A percentile compares a stretch with the other conserved stretches of the same genome.
Evolutionary conservation across 1,140 invertebrate species (phyloP).

Genomic region (Lordiphosa mommai): DNA sequence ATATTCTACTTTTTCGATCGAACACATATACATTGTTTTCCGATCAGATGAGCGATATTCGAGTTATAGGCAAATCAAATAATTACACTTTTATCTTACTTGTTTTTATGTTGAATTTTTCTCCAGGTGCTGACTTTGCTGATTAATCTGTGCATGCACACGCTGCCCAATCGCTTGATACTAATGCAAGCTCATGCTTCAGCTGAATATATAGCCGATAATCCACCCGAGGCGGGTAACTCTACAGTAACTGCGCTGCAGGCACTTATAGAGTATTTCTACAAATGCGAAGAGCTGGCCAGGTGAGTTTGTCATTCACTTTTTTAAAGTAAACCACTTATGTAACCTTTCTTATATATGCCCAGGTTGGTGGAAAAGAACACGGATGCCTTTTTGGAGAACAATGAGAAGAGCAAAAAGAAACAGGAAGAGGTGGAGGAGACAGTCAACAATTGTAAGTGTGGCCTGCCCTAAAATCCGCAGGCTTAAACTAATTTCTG

Average conservation of each 20-base stretch:
- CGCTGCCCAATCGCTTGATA: slow-evolving; percentile 88
- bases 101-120: too few relatives aligned
- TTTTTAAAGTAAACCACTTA: too few relatives aligned
- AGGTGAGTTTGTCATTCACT: too few relatives aligned
- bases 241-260: slow-evolving; percentile 80
- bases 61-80: too few relatives aligned
- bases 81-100: too few relatives aligned
- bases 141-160: slow-evolving; percentile 96
- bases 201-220: slow-evolving; percentile 80
- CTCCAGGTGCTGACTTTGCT: slow-evolving; percentile 90
- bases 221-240: slow-evolving; percentile 59
- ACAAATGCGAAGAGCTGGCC: slow-evolving; percentile 83
- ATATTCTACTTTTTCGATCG: too few relatives aligned
- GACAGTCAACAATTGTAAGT: slow-evolving; percentile 94
- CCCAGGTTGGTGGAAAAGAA: slow-evolving; percentile 92
- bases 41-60: too few relatives aligned
- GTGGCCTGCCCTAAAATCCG: background rate
- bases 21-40: too few relatives aligned
- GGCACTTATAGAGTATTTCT: slow-evolving; percentile 82
- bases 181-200: slow-evolving; percentile 87
- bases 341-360: too few relatives aligned
- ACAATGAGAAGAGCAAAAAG: slow-evolving; percentile 83
- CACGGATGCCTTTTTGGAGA: slow-evolving; percentile 93
- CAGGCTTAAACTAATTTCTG: background rate
- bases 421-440: slow-evolving; percentile 93